Evolutionary conservation across 2,888 invertebrate genomes (phyloP).

Genomic region (Poecilus cupreus): DNA sequence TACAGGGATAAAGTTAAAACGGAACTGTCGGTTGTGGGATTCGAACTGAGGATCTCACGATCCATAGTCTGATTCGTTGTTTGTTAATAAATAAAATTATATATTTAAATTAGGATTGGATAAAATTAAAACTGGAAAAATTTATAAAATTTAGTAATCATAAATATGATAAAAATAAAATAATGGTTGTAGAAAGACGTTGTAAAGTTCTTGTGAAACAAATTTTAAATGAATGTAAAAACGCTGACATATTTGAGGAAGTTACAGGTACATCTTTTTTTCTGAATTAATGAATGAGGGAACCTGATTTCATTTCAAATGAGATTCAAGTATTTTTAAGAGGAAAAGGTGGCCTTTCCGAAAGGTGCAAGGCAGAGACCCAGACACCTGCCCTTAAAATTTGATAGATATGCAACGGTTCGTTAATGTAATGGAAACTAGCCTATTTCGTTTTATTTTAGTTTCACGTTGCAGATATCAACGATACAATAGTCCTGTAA

Average conservation of each 20-base stretch:
- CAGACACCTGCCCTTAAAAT: conserved; percentile 28
- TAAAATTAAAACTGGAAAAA: too few relatives aligned
- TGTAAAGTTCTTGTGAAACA: too few relatives aligned
- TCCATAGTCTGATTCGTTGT: too few relatives aligned
- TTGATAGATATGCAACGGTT: conserved; percentile 35
- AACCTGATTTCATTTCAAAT: conserved; percentile 35
- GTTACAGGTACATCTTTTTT: not conserved
- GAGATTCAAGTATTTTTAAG: conserved; percentile 41
- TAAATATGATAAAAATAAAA: too few relatives aligned
- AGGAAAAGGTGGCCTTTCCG: conserved; percentile 31
- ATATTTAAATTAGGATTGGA: too few relatives aligned
- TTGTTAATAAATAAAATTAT: too few relatives aligned
- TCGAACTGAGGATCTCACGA: too few relatives aligned
- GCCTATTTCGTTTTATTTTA: not conserved
- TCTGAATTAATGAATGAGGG: conserved; percentile 24
- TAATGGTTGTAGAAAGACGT: too few relatives aligned
- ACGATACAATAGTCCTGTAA: not conserved
- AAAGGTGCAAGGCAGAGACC: conserved; percentile 13
- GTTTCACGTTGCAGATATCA: not conserved
- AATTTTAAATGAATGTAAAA: not conserved
- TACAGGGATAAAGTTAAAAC: too few relatives aligned
- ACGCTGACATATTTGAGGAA: not conserved
- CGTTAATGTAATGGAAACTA: conserved; percentile 21
- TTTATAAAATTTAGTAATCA: too few relatives aligned
- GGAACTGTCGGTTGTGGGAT: too few relatives aligned